phyloP scores from a whole-genome alignment of 2,113 vertebrate genomes.

The Camelus bactrianus region DNA sequence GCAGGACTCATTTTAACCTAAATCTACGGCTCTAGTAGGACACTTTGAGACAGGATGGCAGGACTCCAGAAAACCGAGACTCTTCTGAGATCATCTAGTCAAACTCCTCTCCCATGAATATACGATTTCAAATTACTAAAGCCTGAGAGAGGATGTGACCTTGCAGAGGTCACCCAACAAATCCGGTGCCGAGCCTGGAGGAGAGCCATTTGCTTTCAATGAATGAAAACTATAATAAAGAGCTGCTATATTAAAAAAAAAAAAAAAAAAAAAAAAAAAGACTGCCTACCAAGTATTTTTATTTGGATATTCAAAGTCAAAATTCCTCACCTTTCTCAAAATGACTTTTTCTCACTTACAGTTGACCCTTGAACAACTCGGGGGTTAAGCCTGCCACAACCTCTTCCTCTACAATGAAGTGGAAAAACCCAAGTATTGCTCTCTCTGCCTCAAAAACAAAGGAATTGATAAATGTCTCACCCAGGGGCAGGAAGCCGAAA shows the following conservation, averaged over 20 bases:
- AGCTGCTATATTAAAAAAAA: background rate
- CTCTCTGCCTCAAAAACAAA: background rate
- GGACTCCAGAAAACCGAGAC: background rate
- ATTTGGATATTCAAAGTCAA: background rate
- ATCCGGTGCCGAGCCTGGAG: background rate
- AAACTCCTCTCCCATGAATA: background rate
- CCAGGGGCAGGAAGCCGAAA: background rate
- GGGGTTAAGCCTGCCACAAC: no score
- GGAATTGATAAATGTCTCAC: background rate
- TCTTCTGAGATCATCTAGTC: background rate
- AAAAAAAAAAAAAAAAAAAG: background rate
- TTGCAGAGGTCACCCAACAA: background rate
- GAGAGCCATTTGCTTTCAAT: background rate
- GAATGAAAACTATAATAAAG: no score
- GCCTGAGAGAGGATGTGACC: background rate
- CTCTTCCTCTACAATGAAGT: background rate
- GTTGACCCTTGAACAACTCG: rapidly evolving
- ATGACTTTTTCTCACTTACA: background rate
- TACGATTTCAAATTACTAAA: background rate
- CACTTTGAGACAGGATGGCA: background rate
- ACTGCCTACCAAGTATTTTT: background rate
- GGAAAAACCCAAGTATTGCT: background rate
- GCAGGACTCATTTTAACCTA: background rate
- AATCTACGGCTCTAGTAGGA: background rate
- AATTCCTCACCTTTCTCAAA: background rate